Evolutionary conservation across 2,113 vertebrate genomes (phyloP).

Genomic region (Drymodes brunneopygia): DNA sequence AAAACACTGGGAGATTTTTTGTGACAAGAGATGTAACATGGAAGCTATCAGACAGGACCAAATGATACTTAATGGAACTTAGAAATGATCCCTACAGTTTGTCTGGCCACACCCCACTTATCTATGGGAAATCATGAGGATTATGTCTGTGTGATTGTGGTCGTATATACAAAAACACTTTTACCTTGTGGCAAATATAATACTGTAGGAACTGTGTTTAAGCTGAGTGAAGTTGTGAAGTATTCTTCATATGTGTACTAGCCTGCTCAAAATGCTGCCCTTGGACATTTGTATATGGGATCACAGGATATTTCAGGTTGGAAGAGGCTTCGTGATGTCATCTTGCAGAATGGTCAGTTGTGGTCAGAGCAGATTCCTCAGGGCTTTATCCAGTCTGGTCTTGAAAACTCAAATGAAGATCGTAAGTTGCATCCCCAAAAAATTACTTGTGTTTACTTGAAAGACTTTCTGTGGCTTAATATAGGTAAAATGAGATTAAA

Average conservation of each 20-base stretch:
- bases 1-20: rapidly evolving
- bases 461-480: background rate
- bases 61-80: background rate
- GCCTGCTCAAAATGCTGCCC: background rate
- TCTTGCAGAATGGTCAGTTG: background rate
- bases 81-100: background rate
- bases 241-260: rapidly evolving
- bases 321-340: background rate
- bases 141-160: background rate
- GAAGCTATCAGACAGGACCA: background rate
- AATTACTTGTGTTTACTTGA: background rate
- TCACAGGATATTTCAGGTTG: background rate
- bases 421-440: background rate
- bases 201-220: background rate
- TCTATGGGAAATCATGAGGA: background rate
- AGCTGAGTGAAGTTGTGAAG: background rate
- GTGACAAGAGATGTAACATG: background rate
- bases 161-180: background rate
- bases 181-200: background rate
- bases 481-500: background rate
- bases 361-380: background rate
- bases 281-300: background rate
- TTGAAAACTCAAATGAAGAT: background rate
- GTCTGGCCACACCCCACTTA: background rate
- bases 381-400: background rate